Percentiles rank a stretch among this genome's conserved stretches.
phyloP scores from a whole-genome alignment of 37 sponge, comb jelly and placozoan species.

The Hexactinellida sp. region DNA sequence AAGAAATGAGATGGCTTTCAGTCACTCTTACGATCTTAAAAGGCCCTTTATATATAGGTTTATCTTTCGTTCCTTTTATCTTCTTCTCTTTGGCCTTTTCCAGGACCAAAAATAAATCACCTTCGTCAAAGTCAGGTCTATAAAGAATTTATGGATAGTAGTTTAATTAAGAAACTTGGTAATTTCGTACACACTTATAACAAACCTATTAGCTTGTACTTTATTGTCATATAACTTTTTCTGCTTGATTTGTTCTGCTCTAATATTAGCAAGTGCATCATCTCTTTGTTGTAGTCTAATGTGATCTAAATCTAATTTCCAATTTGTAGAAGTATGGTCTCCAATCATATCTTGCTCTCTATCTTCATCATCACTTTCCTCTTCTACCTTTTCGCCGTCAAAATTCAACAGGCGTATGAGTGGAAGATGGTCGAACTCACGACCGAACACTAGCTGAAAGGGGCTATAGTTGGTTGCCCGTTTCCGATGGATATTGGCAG shows the following conservation, averaged over 20 bases:
- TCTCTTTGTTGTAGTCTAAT: neutral
- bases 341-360: neutral
- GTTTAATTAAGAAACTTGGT: neutral
- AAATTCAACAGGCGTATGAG: neutral
- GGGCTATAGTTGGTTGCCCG: slow-evolving; percentile 8
- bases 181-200: neutral
- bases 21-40: neutral
- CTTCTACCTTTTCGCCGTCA: neutral
- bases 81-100: slow-evolving; percentile 15
- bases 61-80: neutral
- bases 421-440: slow-evolving; percentile 6
- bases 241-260: neutral
- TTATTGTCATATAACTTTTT: neutral
- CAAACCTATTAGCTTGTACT: neutral
- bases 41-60: neutral
- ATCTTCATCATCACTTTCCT: neutral
- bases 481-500: slow-evolving; percentile 9
- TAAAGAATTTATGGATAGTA: neutral
- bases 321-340: neutral
- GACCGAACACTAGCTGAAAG: neutral
- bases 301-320: neutral
- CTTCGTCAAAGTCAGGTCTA: neutral
- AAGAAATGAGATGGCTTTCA: neutral
- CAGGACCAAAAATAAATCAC: neutral
- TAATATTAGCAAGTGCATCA: neutral